A percentile compares a stretch with the other conserved stretches of the same genome.
Evolutionary conservation across 2,113 vertebrate species (phyloP).

Genomic region (Mesembrinibis cayennensis): DNA sequence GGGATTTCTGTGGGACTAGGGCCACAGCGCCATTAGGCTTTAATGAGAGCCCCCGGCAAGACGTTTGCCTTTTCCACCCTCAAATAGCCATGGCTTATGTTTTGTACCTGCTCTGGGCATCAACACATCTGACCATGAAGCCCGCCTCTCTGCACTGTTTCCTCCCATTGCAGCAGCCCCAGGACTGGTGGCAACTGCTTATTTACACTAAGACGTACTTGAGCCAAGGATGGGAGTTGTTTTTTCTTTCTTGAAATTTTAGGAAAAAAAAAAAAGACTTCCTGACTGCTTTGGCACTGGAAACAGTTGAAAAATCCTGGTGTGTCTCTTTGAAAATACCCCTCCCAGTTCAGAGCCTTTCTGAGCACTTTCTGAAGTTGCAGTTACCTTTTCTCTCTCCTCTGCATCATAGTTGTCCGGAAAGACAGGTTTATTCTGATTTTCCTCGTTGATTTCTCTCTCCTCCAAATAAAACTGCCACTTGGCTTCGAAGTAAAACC

Average conservation of each 20-base stretch:
- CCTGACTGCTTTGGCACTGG: too few species aligned
- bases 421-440: constrained; percentile 80
- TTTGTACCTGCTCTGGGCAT: background rate
- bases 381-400: constrained; percentile 88
- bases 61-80: background rate
- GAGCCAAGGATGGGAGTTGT: background rate
- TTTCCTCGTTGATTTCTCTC: constrained; percentile 84
- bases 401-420: constrained; percentile 84
- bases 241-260: background rate
- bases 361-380: background rate
- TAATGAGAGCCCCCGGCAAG: background rate
- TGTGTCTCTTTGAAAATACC: background rate
- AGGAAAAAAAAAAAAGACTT: background rate
- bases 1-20: background rate
- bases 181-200: background rate
- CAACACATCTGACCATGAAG: too few species aligned
- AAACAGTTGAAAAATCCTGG: background rate
- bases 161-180: background rate
- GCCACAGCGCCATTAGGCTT: background rate
- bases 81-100: background rate
- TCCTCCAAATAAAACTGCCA: constrained; percentile 98
- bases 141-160: background rate
- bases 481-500: constrained; percentile 99
- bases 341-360: background rate
- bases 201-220: background rate